Base-by-base conservation (phyloP, 53 echinoderm and acorn worm genomes). In the Patiria pectinifera region DNA sequence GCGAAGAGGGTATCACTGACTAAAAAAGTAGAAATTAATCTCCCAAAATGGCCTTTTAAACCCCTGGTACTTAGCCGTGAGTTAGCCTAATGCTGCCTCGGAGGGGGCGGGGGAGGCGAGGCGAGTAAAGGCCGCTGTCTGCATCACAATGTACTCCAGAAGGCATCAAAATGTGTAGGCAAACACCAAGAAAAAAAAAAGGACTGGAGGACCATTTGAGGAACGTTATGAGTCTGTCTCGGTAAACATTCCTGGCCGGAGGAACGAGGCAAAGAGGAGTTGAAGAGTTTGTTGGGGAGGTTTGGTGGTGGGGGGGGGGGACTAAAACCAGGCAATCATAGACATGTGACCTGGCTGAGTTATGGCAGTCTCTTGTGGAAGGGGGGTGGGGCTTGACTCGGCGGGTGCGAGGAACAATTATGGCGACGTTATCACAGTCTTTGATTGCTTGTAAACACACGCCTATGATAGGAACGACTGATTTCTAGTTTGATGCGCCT, bases 361-460 rank as follows among this genome's bases (percentile, higher is more conserved):
- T 80, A 90, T 81, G 69, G 48, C 46, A 46, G 62, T 77, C 47
- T 78, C 62, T 11, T 53, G 53, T 53, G 66, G 66, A 18, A 18
- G 22, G 60, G 79, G 61, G 48, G 60, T 19, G 78, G 89, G 21
- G n/a, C 53, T 85, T 21, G 45, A 11, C 79, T 19, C 59, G 76
- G 7, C 26, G 45, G 61, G 79, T 14, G 19, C 23, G 70, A 81
- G 69, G 90, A 80, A 80, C 90, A 90, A 90, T 90, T 90, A 90
- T 62, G 66, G 63, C 80, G 66, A 80, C 90, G 77, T 81, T 80
- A 81, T 69, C 80, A 26, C 15, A 63, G 23, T 63, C 47, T 22
- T 60, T 80, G 90, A 90, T 90, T 90, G 90, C 80, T 80, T 90
- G 90, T 90, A 90, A 90, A 90, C 90, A 90, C 90, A 26, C 26